Base-by-base conservation (phyloP, 92 coral and sea anemone species). In the Zoanthus solanderi region DNA sequence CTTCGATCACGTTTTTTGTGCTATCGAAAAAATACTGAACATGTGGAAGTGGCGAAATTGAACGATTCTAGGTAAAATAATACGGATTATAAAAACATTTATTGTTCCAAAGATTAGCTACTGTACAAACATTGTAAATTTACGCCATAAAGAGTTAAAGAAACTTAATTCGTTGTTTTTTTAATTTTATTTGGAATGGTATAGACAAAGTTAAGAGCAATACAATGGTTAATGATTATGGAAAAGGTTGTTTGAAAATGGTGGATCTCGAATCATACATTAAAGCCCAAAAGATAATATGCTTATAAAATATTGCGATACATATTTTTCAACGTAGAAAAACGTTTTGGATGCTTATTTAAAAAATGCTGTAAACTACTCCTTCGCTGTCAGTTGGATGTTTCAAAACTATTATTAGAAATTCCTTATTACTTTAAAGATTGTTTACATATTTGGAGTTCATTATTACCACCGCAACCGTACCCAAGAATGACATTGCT, bases 11-110 rank as follows among this genome's bases (percentile, higher is more conserved):
- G 76, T 72, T 13, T 34, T 57, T 18, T 47, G 71, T 9, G 28
- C 50, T 30, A 81, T 81, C 12, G 80, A 79, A 71, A 78, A 30
- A 17, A 79, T 31, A 53, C 78, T 79, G 17, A 58, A 66, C 23
- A 28, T 67, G 57, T 88, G 87, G 91, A 88, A 56, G 71, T 88
- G 91, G 91, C 29, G 87, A 72, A 79, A 79, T 45, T 54, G 66
- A 17, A 86, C 93, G 15, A 52, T 90, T n/a, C 13, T 63, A 15
- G 88, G 90, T 10, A 87, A 75, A 76, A 87, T 66, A 76, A 87
- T 66, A 31, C 81, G 87, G 67, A 47, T 90, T 7, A 87, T 90
- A 17, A 90, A 91, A 83, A 47, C 75, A 5, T 60, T 81, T 28
- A 61, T 74, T 83, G 50, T 37, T 37, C 42, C 42, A 37, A 37